These are phyloP conservation scores for Tinea trinotella DNA, from an alignment of 2,888 invertebrate species.

Conservation along the genomic window DNA sequence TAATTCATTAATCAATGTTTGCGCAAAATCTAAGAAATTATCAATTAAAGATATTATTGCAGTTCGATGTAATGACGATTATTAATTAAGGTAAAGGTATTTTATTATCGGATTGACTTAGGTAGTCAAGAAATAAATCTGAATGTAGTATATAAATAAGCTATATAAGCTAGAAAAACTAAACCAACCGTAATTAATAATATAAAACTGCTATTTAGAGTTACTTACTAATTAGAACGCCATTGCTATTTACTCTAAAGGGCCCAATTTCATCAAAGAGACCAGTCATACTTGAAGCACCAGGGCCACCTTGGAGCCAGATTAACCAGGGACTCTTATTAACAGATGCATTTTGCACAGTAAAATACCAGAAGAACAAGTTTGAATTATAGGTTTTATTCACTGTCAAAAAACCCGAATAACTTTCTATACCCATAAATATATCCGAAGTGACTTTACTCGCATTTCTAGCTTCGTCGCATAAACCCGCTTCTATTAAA, in stretches of 20 bases:
- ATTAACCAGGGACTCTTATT: conserved; percentile 78
- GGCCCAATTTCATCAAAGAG: conserved; percentile 61
- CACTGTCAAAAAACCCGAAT: conserved; percentile 76
- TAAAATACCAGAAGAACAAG: conserved; percentile 90
- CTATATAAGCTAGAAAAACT: too few relatives aligned
- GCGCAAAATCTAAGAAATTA: too few relatives aligned
- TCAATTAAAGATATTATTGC: too few relatives aligned
- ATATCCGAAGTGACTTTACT: conserved; percentile 37
- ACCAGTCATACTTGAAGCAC: conserved; percentile 74
- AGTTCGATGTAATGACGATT: too few relatives aligned
- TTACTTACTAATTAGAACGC: conserved; percentile 24
- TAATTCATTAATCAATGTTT: too few relatives aligned
- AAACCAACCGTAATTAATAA: too few relatives aligned
- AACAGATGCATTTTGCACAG: conserved; percentile 52
- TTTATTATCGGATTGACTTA: too few relatives aligned
- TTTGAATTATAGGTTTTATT: conserved; percentile 81
- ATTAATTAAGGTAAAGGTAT: too few relatives aligned
- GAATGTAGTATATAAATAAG: too few relatives aligned
- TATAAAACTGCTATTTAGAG: too few relatives aligned
- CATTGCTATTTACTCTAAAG: conserved; percentile 28
- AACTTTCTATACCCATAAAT: conserved; percentile 58
- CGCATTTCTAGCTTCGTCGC: conserved; percentile 46
- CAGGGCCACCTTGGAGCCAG: conserved; percentile 94
- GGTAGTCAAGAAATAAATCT: too few relatives aligned
- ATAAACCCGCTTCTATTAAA: conserved; percentile 42